These are phyloP conservation scores for Camelus dromedarius DNA, from an alignment of 2,113 vertebrate genomes.

Conservation along the genomic window DNA sequence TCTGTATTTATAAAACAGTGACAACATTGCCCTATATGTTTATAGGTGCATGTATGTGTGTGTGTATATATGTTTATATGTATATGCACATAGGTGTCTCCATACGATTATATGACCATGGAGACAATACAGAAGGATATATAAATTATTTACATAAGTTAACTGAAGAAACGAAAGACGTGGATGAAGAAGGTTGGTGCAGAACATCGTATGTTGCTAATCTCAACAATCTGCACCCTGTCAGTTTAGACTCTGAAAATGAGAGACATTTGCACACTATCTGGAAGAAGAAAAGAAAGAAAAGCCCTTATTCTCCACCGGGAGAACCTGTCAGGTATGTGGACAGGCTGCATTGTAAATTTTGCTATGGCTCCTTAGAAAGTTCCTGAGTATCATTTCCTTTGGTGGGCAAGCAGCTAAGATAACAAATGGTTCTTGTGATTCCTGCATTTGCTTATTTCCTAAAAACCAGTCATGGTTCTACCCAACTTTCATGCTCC, in stretches of 20 bases:
- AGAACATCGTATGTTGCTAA: neutral
- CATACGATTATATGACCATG: neutral
- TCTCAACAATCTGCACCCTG: neutral
- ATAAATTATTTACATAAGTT: neutral
- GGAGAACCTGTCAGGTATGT: neutral
- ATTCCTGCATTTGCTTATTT: neutral
- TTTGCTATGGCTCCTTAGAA: neutral
- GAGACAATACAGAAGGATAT: neutral
- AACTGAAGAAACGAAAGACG: neutral
- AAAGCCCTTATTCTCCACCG: neutral
- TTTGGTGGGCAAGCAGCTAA: neutral
- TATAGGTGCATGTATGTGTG: neutral
- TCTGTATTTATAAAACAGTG: neutral
- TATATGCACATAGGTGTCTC: neutral
- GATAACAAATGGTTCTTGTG: neutral
- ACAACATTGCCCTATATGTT: neutral
- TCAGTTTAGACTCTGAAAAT: neutral
- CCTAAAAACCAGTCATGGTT: neutral
- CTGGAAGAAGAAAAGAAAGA: neutral
- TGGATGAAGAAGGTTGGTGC: neutral
- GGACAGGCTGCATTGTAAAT: neutral
- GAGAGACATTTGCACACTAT: neutral
- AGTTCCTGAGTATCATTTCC: neutral
- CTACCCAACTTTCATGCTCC: neutral
- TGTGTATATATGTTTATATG: neutral